Conservation (phyloP, 2,888 invertebrate genomes). For the Nomada fucata region DNA sequence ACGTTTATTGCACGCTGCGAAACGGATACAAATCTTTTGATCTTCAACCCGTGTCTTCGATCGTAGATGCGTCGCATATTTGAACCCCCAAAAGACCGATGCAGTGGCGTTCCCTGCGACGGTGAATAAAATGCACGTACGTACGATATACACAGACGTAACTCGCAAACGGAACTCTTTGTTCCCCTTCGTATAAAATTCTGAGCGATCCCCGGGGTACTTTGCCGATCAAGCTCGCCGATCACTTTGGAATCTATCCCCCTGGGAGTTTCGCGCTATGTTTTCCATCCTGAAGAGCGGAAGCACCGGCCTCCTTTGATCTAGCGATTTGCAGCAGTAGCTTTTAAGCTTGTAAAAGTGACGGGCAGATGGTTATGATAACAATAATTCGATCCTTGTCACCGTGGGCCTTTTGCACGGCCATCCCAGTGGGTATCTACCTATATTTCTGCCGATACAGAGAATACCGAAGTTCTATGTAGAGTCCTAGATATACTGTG, state of each 20-base stretch:
- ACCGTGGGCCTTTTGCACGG: slow-evolving; percentile 10
- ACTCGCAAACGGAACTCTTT: slow-evolving; percentile 46
- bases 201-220: slow-evolving; percentile 52
- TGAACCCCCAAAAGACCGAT: slow-evolving; percentile 42
- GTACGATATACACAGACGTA: not conserved
- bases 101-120: slow-evolving; percentile 13
- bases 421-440: not conserved
- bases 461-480: not conserved
- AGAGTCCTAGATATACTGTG: not conserved
- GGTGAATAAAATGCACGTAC: not conserved
- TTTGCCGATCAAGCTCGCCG: slow-evolving; percentile 50
- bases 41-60: slow-evolving; percentile 43
- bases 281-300: slow-evolving; percentile 62
- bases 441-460: too few relatives aligned
- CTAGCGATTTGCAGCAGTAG: slow-evolving; percentile 48
- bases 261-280: slow-evolving; percentile 59
- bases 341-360: slow-evolving; percentile 65
- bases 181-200: slow-evolving; percentile 60
- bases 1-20: slow-evolving; percentile 12
- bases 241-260: slow-evolving; percentile 62
- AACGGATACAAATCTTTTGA: slow-evolving; percentile 41
- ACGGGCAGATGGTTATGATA: slow-evolving; percentile 71
- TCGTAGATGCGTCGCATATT: slow-evolving; percentile 46
- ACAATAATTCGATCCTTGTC: slow-evolving; percentile 67
- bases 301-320: slow-evolving; percentile 67